These are phyloP conservation scores for Cephus nigrinus DNA, from an alignment of 2,888 invertebrate species.

Conservation along the genomic window DNA sequence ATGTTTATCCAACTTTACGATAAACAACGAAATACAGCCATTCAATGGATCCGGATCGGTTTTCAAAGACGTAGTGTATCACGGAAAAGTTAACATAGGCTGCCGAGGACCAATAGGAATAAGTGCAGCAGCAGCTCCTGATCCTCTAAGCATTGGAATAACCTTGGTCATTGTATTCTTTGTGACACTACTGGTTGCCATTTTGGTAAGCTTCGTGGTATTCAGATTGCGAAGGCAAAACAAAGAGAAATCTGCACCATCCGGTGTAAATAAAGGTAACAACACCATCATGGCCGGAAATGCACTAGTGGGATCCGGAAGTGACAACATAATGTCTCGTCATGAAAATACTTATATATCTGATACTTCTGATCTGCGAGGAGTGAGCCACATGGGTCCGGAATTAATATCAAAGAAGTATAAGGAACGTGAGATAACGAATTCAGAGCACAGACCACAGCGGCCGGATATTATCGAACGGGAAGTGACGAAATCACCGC, in stretches of 20 bases:
- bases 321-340: constrained; percentile 77
- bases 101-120: constrained; percentile 82
- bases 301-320: constrained; percentile 75
- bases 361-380: constrained; percentile 76
- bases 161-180: constrained; percentile 95
- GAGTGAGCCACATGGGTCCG: constrained; percentile 83
- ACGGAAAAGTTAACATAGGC: constrained; percentile 80
- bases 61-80: constrained; percentile 76
- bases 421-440: constrained; percentile 84
- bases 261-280: constrained; percentile 83
- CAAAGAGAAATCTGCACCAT: constrained; percentile 82
- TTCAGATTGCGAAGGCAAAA: constrained; percentile 89
- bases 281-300: constrained; percentile 79
- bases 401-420: constrained; percentile 90
- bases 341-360: constrained; percentile 74
- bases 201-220: constrained; percentile 91
- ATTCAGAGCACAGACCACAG: constrained; percentile 80
- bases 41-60: constrained; percentile 89
- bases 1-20: constrained; percentile 88
- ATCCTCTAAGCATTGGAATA: constrained; percentile 91
- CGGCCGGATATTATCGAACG: constrained; percentile 94
- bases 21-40: constrained; percentile 91
- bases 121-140: constrained; percentile 79
- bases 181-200: constrained; percentile 87
- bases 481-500: constrained; percentile 87